Evolutionary conservation across 2,888 invertebrate species (phyloP).

Genomic region (Desoria tigrina): DNA sequence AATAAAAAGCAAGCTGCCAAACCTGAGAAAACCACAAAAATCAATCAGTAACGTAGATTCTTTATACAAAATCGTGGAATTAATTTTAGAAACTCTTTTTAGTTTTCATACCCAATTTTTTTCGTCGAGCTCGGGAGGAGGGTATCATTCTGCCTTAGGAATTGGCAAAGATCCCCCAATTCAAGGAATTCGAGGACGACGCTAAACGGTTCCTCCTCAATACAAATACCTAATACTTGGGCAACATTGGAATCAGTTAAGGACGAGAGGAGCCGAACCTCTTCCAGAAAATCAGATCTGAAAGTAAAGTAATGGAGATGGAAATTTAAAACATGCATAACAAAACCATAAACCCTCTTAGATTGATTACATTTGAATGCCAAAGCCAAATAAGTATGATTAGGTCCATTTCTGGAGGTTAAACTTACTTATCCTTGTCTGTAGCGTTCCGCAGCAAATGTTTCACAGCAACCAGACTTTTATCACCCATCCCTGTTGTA

Average conservation of each 20-base stretch:
- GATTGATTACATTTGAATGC: not conserved
- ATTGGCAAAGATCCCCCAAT: conserved; percentile 78
- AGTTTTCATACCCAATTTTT: conserved; percentile 45
- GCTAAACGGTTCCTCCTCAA: conserved; percentile 78
- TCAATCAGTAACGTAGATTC: not conserved
- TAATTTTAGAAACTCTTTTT: not conserved
- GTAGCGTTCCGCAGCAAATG: conserved; percentile 77
- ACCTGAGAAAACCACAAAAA: conserved; percentile 28
- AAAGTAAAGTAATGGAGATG: conserved; percentile 9
- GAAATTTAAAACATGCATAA: not conserved
- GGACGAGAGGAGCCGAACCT: conserved; percentile 82
- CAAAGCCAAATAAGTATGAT: not conserved
- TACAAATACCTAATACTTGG: conserved; percentile 77
- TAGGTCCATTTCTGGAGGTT: not conserved
- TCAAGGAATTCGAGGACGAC: conserved; percentile 88
- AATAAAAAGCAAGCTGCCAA: conserved; percentile 71
- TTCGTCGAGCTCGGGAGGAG: conserved; percentile 49
- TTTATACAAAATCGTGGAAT: not conserved
- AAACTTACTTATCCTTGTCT: conserved; percentile 73
- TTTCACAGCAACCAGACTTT: conserved; percentile 81
- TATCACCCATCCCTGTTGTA: conserved; percentile 55
- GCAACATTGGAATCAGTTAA: conserved; percentile 82
- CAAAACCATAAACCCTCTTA: not conserved
- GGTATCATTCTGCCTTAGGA: conserved; percentile 60
- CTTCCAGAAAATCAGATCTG: conserved; percentile 81